Conservation (phyloP, 2,797 vertebrate genomes). For the Tapirus indicus region DNA sequence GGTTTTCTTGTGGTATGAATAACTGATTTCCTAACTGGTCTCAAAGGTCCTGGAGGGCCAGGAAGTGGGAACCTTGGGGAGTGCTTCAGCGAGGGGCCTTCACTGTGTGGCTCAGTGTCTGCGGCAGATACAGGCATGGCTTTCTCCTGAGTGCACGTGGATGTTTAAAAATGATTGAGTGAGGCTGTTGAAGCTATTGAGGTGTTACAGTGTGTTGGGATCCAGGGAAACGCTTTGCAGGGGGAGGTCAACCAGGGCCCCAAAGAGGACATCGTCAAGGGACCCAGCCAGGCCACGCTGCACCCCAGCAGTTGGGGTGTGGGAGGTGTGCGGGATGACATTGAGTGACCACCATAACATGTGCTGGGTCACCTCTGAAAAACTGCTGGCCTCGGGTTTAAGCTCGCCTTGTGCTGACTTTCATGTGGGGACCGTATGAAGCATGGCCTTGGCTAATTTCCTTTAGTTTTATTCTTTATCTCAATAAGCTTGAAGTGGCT, state of each 20-base stretch:
- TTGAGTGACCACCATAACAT: background rate
- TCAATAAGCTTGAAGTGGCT: background rate
- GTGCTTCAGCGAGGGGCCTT: background rate
- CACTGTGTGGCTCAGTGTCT: background rate
- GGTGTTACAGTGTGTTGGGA: background rate
- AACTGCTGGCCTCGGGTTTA: background rate
- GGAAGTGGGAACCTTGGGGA: background rate
- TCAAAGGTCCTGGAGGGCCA: background rate
- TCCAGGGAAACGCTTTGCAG: background rate
- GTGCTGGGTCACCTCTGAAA: background rate
- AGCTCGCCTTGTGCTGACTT: background rate
- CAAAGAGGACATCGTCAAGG: background rate
- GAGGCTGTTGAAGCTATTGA: background rate
- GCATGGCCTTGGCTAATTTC: background rate
- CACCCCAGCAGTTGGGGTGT: background rate
- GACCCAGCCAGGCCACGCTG: background rate
- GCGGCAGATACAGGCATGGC: background rate
- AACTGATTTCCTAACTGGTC: background rate
- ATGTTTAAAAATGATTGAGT: background rate
- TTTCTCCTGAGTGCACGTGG: background rate
- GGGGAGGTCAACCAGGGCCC: background rate
- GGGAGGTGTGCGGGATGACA: background rate
- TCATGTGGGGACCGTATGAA: background rate
- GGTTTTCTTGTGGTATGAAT: background rate
- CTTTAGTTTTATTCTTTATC: background rate